phyloP scores from a whole-genome alignment of 2,797 vertebrate genomes.

The Pelodytes ibericus region DNA sequence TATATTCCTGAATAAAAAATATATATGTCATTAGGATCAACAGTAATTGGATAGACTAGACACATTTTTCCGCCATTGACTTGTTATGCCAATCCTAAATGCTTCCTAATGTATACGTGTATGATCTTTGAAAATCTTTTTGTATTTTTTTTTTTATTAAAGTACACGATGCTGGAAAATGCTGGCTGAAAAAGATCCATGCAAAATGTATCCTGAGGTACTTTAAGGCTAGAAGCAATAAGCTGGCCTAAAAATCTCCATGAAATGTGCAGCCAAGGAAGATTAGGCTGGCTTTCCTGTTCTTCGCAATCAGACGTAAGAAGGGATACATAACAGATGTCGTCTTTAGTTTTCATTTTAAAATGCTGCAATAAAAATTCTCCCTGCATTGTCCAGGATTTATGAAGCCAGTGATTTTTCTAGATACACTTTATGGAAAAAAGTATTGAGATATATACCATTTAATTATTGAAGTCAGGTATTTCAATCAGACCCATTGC shows the following conservation, averaged over 20 bases:
- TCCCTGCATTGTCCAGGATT: not conserved
- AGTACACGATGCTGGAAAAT: not conserved
- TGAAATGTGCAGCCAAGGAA: constrained; percentile 27
- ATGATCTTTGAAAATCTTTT: not conserved
- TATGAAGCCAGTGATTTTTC: not conserved
- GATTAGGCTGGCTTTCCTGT: constrained; percentile 18
- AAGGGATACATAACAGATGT: constrained; percentile 12
- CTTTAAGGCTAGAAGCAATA: constrained; percentile 17
- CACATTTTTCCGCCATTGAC: too few species aligned
- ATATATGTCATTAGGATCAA: too few species aligned
- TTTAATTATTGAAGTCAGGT: too few species aligned
- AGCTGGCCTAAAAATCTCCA: constrained; percentile 4
- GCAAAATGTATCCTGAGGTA: not conserved
- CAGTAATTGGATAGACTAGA: too few species aligned
- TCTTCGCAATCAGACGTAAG: constrained; percentile 5
- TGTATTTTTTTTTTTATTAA: not conserved
- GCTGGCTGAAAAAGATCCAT: constrained; percentile 7
- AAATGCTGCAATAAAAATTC: not conserved
- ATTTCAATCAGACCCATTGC: too few species aligned
- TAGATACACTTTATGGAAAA: too few species aligned
- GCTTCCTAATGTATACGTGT: too few species aligned
- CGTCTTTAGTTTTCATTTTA: not conserved
- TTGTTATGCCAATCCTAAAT: too few species aligned
- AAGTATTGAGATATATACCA: too few species aligned
- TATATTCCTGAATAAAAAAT: too few species aligned